Conservation (phyloP, 92 coral and sea anemone genomes). For the Scolanthus callimorphus region DNA sequence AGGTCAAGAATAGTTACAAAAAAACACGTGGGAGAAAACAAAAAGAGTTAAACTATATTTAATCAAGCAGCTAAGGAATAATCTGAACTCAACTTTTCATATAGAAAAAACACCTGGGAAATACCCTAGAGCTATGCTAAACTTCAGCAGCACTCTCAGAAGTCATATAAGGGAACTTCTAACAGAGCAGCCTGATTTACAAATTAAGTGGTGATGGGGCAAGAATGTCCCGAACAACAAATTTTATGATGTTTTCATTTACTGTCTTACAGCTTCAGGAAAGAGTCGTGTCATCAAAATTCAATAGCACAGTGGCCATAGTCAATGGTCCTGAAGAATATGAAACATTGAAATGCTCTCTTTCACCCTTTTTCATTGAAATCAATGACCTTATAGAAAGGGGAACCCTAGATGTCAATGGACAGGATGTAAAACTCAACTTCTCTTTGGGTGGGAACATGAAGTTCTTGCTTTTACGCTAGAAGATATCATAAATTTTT, state of each 20-base stretch:
- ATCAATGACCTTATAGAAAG: conserved; percentile 25
- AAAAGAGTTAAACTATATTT: conserved; percentile 38
- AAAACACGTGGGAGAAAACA: conserved; percentile 45
- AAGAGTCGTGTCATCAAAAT: conserved; percentile 45
- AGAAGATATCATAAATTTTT: neutral
- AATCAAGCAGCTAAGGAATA: conserved; percentile 34
- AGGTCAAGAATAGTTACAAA: conserved; percentile 20
- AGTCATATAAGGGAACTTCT: conserved; percentile 37
- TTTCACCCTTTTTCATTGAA: conserved; percentile 12
- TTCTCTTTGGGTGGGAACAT: conserved; percentile 38
- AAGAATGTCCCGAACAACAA: conserved; percentile 41
- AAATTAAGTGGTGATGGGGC: conserved; percentile 59
- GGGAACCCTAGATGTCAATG: conserved; percentile 28
- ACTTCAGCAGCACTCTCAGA: conserved; percentile 29
- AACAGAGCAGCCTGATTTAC: conserved; percentile 10
- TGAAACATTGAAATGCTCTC: conserved; percentile 31
- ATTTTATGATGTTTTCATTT: conserved; percentile 54
- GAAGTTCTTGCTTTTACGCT: conserved; percentile 19
- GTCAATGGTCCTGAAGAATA: conserved; percentile 46
- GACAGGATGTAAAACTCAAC: conserved; percentile 18
- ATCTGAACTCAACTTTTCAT: conserved; percentile 27
- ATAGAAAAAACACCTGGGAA: conserved; percentile 38
- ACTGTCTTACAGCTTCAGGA: conserved; percentile 24
- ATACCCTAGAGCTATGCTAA: conserved; percentile 35
- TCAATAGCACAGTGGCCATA: conserved; percentile 44